Conservation (phyloP, 2,888 invertebrate genomes). For the Blera fallax region DNA sequence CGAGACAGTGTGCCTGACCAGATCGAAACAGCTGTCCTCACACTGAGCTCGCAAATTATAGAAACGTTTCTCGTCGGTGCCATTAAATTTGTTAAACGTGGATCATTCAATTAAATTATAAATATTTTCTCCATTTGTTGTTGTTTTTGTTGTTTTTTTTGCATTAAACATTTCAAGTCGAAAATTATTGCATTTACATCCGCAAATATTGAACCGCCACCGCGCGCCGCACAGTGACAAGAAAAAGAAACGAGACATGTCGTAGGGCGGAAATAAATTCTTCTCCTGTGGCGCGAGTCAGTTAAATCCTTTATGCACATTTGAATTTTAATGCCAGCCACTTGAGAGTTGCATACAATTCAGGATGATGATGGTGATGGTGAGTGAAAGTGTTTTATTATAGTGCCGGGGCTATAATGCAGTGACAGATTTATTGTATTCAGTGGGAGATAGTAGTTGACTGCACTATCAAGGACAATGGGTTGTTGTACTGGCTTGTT, state of each 20-base stretch:
- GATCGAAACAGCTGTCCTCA: slow-evolving; percentile 29
- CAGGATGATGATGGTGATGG: slow-evolving; percentile 20
- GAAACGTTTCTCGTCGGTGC: slow-evolving; percentile 35
- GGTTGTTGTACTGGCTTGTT: slow-evolving; percentile 5
- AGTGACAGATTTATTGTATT: slow-evolving; percentile 52
- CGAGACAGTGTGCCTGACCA: neutral
- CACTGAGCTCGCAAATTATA: slow-evolving; percentile 35
- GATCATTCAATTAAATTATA: slow-evolving; percentile 68
- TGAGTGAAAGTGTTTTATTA: slow-evolving; percentile 65
- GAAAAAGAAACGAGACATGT: slow-evolving; percentile 1
- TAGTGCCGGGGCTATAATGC: slow-evolving; percentile 20
- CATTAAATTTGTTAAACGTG: slow-evolving; percentile 61
- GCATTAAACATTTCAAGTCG: slow-evolving; percentile 37
- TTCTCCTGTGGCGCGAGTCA: slow-evolving; percentile 63
- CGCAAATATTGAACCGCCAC: slow-evolving; percentile 26
- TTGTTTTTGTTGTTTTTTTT: too few species aligned
- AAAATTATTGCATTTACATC: slow-evolving; percentile 64
- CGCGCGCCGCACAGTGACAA: neutral
- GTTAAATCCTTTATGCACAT: slow-evolving; percentile 65
- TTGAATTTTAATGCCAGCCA: slow-evolving; percentile 61
- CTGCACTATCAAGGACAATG: slow-evolving; percentile 56
- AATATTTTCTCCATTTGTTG: slow-evolving; percentile 38
- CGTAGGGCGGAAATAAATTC: slow-evolving; percentile 58
- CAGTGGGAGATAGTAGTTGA: slow-evolving; percentile 47
- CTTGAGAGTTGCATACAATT: slow-evolving; percentile 18